phyloP scores from a whole-genome alignment of 2,888 invertebrate species.

The Operophtera brumata region DNA sequence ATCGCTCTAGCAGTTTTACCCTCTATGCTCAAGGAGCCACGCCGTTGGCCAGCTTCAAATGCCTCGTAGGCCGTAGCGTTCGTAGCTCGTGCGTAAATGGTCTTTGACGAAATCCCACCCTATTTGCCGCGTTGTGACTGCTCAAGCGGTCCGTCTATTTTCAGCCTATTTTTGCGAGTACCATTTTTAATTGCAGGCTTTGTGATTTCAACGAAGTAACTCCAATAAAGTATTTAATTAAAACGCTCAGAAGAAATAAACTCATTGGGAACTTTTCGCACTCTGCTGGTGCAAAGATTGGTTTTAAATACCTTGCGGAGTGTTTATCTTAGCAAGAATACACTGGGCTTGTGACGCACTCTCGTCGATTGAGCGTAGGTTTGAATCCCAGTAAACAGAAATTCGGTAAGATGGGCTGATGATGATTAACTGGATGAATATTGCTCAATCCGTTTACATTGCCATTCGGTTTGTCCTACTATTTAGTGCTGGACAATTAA shows the following conservation, averaged over 20 bases:
- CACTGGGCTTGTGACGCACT: no score
- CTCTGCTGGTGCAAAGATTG: background rate
- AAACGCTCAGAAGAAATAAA: background rate
- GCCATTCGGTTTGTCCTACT: slow-evolving; percentile 14
- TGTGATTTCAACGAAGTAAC: background rate
- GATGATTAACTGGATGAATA: background rate
- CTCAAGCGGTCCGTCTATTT: background rate
- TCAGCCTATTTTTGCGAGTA: background rate
- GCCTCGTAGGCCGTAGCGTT: no score
- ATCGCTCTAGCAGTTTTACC: no score
- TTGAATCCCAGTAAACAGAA: background rate
- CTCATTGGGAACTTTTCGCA: background rate
- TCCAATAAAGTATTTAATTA: no score
- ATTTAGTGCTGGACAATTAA: slow-evolving; percentile 16
- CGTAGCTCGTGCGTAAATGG: no score
- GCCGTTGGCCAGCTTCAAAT: no score
- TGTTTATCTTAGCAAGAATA: no score
- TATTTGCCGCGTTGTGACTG: background rate
- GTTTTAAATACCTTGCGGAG: no score
- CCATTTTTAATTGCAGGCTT: slow-evolving; percentile 1
- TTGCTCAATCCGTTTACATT: slow-evolving; percentile 2
- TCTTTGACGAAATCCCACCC: no score
- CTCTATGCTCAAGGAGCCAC: no score
- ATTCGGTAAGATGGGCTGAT: background rate
- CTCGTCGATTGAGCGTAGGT: no score